Evolutionary conservation across 1,140 invertebrate species (phyloP).

Genomic region (Druon quercuslanigerum): DNA sequence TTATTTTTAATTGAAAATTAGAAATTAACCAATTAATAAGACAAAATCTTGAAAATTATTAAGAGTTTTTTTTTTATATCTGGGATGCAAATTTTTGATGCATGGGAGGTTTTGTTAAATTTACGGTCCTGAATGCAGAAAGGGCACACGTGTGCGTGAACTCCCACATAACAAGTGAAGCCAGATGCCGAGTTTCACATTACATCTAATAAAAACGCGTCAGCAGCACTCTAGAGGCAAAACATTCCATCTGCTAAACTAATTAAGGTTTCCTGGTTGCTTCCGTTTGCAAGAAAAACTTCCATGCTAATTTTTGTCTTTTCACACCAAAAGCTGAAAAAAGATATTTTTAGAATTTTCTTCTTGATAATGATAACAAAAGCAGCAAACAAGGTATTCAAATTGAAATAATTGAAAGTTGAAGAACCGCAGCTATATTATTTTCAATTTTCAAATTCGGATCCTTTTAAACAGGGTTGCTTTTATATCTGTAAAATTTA

Average conservation of each 20-base stretch:
- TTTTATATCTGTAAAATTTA: background rate
- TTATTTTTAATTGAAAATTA: too few relatives aligned
- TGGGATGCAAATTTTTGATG: background rate
- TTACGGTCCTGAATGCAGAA: conserved; percentile 15
- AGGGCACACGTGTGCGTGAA: conserved; percentile 15
- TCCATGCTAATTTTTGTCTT: background rate
- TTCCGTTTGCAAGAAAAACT: conserved; percentile 7
- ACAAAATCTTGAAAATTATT: background rate
- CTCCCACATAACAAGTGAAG: conserved; percentile 37
- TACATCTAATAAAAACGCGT: conserved; percentile 61
- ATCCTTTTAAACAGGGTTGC: background rate
- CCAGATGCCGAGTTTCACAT: conserved; percentile 58
- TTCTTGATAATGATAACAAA: background rate
- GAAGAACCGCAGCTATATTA: too few relatives aligned
- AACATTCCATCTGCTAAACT: conserved; percentile 58
- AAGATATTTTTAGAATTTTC: background rate
- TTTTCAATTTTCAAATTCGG: background rate
- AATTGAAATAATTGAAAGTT: background rate
- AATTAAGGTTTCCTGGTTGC: conserved; percentile 51
- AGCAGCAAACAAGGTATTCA: background rate
- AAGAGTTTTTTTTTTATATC: background rate
- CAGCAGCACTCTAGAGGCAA: conserved; percentile 32
- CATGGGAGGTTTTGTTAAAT: too few relatives aligned
- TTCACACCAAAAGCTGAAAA: background rate
- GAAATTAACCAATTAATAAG: background rate